Conservation (phyloP, 2,113 vertebrate species). For the Oceanites oceanicus region DNA sequence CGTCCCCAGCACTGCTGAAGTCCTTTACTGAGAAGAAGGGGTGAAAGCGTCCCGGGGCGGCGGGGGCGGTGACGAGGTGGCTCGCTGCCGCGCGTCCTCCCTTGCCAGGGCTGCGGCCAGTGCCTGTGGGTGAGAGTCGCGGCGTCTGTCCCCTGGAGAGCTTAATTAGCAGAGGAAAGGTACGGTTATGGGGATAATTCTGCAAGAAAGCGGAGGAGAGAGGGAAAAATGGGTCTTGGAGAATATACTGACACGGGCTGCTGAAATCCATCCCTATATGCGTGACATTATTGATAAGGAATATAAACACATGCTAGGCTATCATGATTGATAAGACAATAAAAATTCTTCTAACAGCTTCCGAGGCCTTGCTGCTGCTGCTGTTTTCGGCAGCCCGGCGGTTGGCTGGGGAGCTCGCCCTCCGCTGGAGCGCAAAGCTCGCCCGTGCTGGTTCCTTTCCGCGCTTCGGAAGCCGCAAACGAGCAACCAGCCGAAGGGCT, state of each 20-base stretch:
- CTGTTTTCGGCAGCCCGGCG: no score
- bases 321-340: background rate
- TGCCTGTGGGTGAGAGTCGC: background rate
- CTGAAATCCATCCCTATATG: background rate
- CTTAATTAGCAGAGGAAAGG: background rate
- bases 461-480: background rate
- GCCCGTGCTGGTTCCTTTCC: background rate
- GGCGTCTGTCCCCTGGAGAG: background rate
- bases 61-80: fast-evolving
- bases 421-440: background rate
- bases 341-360: background rate
- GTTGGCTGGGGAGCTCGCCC: background rate
- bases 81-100: fast-evolving
- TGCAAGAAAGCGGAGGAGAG: background rate
- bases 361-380: background rate
- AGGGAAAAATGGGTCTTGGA: no score
- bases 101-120: background rate
- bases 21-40: background rate
- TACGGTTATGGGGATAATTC: background rate
- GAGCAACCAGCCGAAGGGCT: background rate
- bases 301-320: background rate
- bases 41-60: fast-evolving
- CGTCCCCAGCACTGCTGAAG: background rate
- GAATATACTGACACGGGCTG: background rate
- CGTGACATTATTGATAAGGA: background rate